These are phyloP conservation scores for Conistra vaccinii DNA, from an alignment of 2,888 invertebrate species.

Conservation along the genomic window DNA sequence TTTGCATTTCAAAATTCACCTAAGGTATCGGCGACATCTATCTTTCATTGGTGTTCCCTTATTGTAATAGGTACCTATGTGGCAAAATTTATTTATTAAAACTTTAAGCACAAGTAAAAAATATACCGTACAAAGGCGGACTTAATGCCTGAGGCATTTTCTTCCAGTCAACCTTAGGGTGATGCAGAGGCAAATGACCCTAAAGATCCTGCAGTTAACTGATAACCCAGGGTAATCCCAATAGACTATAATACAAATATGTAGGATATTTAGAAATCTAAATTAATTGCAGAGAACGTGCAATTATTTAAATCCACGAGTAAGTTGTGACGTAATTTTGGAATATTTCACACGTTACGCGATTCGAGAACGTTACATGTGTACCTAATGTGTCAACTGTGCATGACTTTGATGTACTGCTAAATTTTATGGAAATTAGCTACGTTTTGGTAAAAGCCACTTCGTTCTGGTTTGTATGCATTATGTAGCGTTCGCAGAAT, in stretches of 20 bases:
- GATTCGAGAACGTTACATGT: constrained; percentile 42
- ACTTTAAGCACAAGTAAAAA: too few relatives aligned
- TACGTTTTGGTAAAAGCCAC: constrained; percentile 39
- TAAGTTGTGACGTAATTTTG: constrained; percentile 50
- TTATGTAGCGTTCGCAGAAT: constrained; percentile 25
- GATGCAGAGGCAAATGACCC: too few relatives aligned
- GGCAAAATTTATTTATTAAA: too few relatives aligned
- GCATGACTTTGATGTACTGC: constrained; percentile 39
- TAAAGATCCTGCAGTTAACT: background rate
- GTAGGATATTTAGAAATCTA: background rate
- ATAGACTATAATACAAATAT: background rate
- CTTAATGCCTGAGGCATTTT: too few relatives aligned
- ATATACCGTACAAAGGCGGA: too few relatives aligned
- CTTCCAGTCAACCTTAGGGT: too few relatives aligned
- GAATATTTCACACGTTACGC: constrained; percentile 59
- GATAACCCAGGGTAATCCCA: background rate
- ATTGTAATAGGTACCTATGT: background rate
- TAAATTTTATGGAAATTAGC: constrained; percentile 56
- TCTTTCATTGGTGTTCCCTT: too few relatives aligned
- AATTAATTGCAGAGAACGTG: background rate
- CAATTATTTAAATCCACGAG: constrained; percentile 23
- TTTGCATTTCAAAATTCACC: background rate
- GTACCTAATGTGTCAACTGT: constrained; percentile 43
- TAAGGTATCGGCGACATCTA: background rate
- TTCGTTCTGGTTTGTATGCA: constrained; percentile 17